Evolutionary conservation across 2,113 vertebrate genomes (phyloP).

Genomic region (Rafetus swinhoei): DNA sequence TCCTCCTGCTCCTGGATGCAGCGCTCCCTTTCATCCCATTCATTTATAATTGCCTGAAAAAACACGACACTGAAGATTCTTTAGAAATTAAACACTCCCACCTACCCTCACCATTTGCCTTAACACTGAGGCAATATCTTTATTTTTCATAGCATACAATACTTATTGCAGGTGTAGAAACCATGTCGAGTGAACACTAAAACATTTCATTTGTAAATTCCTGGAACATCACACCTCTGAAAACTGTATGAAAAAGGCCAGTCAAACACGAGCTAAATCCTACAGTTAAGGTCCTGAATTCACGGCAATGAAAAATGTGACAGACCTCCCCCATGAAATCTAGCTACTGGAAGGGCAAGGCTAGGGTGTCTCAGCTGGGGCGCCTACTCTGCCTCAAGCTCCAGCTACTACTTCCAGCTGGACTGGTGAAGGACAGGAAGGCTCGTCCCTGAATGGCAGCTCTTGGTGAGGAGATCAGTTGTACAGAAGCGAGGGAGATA

Average conservation of each 20-base stretch:
- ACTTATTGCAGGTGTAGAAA: neutral
- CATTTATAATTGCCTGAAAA: slow-evolving; percentile 86
- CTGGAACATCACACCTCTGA: neutral
- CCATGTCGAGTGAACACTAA: neutral
- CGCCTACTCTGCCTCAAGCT: neutral
- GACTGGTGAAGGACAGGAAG: too few relatives aligned
- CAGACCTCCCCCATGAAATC: too few relatives aligned
- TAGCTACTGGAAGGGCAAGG: too few relatives aligned
- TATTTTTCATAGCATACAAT: neutral
- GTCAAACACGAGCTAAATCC: neutral
- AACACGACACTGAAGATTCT: slow-evolving; percentile 34
- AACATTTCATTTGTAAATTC: neutral
- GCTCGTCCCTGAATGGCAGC: too few relatives aligned
- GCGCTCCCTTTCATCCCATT: slow-evolving; percentile 94
- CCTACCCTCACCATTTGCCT: neutral
- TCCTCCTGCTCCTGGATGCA: slow-evolving; percentile 81
- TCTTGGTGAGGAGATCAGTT: too few relatives aligned
- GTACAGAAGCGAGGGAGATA: too few relatives aligned
- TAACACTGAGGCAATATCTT: neutral
- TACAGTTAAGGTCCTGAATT: too few relatives aligned
- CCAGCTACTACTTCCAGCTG: too few relatives aligned
- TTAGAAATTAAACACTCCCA: neutral
- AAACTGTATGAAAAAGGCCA: neutral
- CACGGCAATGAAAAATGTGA: too few relatives aligned
- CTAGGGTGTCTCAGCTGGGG: too few relatives aligned